Percentiles rank a stretch among this genome's conserved stretches.
These are phyloP conservation scores for Cephus rjabovi DNA, from an alignment of 2,888 invertebrate genomes.

Conservation along the genomic window DNA sequence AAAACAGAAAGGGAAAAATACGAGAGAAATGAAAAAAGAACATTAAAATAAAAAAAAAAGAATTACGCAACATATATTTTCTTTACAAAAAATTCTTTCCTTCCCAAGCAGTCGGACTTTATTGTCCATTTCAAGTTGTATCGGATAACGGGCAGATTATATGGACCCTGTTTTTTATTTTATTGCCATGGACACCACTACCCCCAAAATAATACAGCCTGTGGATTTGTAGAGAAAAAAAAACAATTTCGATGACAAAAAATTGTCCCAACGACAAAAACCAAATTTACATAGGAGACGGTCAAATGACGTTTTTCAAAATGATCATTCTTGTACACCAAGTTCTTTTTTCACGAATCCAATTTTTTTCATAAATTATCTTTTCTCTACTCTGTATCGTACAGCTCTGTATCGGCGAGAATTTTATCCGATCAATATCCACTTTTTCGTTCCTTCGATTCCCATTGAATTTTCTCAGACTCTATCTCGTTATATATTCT, in stretches of 20 bases:
- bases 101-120: background rate
- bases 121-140: background rate
- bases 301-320: too few relatives aligned
- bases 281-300: background rate
- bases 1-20: too few relatives aligned
- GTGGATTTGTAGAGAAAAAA: background rate
- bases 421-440: background rate
- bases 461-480: background rate
- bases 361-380: too few relatives aligned
- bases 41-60: too few relatives aligned
- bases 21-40: rapidly evolving
- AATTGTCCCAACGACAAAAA: background rate
- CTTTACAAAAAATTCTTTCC: background rate
- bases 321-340: too few relatives aligned
- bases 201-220: background rate
- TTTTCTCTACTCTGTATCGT: too few relatives aligned
- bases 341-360: background rate
- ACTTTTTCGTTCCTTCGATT: background rate
- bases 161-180: background rate
- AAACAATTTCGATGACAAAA: too few relatives aligned
- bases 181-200: background rate
- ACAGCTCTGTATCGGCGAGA: background rate
- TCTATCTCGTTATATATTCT: background rate
- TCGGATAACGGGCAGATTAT: background rate
- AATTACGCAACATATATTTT: background rate